Evolutionary conservation across 2,797 vertebrate genomes (phyloP).

Genomic region (Enteromius anoplus): DNA sequence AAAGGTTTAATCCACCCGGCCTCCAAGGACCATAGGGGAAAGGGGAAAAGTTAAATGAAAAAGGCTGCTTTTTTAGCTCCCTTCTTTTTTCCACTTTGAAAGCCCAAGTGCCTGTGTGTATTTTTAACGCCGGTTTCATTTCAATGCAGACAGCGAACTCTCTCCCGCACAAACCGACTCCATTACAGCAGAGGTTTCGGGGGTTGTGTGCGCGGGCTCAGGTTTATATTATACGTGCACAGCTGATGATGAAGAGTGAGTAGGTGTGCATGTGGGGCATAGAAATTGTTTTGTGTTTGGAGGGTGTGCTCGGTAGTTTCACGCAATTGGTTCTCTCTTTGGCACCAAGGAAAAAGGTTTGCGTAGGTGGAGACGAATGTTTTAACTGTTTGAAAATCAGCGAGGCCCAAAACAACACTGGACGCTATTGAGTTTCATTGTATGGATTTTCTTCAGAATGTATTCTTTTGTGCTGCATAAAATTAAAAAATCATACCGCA

Average conservation of each 20-base stretch:
- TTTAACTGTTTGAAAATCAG: slow-evolving; percentile 3
- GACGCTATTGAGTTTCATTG: not conserved
- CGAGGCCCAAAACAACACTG: not conserved
- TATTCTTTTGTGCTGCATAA: not conserved
- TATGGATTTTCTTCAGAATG: not conserved
- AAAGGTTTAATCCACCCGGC: slow-evolving; percentile 54
- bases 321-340: slow-evolving; percentile 24
- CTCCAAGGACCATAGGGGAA: slow-evolving; percentile 56
- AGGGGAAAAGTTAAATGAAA: slow-evolving; percentile 64
- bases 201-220: slow-evolving; percentile 34
- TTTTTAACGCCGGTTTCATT: slow-evolving; percentile 73
- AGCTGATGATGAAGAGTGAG: slow-evolving; percentile 47
- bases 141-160: slow-evolving; percentile 65
- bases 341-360: slow-evolving; percentile 23
- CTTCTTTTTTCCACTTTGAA: slow-evolving; percentile 62
- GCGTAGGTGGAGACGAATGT: slow-evolving; percentile 33
- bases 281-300: slow-evolving; percentile 53
- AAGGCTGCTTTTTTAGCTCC: slow-evolving; percentile 57
- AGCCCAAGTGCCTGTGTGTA: slow-evolving; percentile 69
- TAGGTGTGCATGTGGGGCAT: slow-evolving; percentile 53
- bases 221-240: slow-evolving; percentile 40
- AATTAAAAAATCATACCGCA: not conserved
- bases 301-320: slow-evolving; percentile 14
- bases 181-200: slow-evolving; percentile 56
- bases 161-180: slow-evolving; percentile 64